Conservation (phyloP, 2,113 vertebrate genomes). For the Amblyornis subalaris region DNA sequence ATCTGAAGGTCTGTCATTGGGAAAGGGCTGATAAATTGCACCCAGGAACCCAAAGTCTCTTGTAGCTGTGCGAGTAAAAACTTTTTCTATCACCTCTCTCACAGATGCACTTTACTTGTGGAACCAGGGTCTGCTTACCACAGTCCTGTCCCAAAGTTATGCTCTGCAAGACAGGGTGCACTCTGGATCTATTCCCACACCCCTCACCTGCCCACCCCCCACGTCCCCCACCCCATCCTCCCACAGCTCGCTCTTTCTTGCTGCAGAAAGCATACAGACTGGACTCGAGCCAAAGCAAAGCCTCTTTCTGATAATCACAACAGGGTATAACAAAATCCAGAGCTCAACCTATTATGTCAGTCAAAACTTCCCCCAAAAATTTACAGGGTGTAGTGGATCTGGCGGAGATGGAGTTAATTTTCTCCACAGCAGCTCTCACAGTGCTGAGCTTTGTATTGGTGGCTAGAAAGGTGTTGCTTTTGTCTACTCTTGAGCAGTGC, state of each 20-base stretch:
- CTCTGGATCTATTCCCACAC: background rate
- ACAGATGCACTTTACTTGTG: background rate
- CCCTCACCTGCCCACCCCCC: background rate
- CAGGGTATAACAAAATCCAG: background rate
- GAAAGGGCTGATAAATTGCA: background rate
- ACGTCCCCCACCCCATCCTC: background rate
- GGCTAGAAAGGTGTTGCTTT: background rate
- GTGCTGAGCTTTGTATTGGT: background rate
- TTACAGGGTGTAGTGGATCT: background rate
- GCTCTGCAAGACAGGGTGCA: background rate
- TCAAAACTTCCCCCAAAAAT: fast-evolving
- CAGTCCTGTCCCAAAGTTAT: background rate
- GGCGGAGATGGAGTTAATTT: background rate
- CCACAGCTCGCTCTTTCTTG: background rate
- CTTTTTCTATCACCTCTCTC: background rate
- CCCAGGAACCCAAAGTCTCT: background rate
- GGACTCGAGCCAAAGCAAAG: background rate
- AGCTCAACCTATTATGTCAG: background rate
- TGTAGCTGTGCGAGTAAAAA: background rate
- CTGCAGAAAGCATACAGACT: background rate
- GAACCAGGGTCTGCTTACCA: background rate
- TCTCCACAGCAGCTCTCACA: background rate
- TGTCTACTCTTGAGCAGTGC: too few species aligned
- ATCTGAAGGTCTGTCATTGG: background rate
- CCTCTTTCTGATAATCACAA: background rate